Base-by-base conservation (phyloP, 2,888 invertebrate species). In the Tenthredo amoena region DNA sequence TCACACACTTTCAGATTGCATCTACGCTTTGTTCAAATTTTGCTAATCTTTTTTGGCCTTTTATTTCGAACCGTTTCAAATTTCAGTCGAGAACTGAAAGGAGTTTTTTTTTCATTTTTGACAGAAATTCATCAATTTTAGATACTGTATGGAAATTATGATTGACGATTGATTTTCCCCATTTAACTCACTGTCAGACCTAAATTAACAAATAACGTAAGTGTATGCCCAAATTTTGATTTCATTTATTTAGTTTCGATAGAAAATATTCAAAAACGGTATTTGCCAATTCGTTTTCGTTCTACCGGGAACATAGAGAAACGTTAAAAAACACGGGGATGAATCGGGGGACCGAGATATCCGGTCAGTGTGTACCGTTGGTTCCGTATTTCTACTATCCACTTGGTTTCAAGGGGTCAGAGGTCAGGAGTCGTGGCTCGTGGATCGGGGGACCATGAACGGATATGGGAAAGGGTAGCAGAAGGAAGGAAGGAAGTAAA, bases 321-420 rank as follows among this genome's bases (percentile, higher is more conserved):
- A 21, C 72, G 72, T 40, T 74, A 10, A 74, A 43, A 43, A 26
- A 21, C 40, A 43, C 4, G 21, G 5, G 72, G 72, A 31, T 43
- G 21, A 74, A 71, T 83, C 21, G 62, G 50, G 26, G 50, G 77
- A 18, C 31, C 15, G 77, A 31, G 77, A 55, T 77, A 26, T 62
- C 68, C 47, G 68, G 68, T 31, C 83, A 68, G 68, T 15, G 68
- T 47, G 68, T 47, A 37, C 26, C 68, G 43, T 31, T 43, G 26
- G 65, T 37, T 62, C 26, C 6, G 83, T 43, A 71, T 43, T 40
- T 37, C 40, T 12, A 47, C 26, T 43, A 43, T 83, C 12, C 68
- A 68, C 31, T 83, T 83, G 12, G 83, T 65, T 83, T 58, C 71
- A 47, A 83, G 83, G 71, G 83, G 65, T 83, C 83, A 68, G 43